These are phyloP conservation scores for Heliconius hewitsoni DNA, from an alignment of 1,140 invertebrate genomes.

Conservation along the genomic window DNA sequence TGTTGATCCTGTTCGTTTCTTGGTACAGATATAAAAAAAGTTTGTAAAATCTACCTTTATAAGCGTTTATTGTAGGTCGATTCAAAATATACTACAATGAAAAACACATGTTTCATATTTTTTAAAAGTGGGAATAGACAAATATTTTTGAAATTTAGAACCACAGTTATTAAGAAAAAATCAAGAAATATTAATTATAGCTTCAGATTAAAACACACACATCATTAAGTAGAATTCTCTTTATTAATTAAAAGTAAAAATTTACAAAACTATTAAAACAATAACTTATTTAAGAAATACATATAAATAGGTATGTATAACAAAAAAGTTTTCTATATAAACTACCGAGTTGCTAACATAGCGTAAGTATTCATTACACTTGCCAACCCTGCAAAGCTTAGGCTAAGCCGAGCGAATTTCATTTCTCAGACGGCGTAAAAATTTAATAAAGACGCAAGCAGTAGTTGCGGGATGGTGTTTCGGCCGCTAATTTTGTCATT, in stretches of 20 bases:
- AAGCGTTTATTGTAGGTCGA: neutral
- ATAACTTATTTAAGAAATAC: neutral
- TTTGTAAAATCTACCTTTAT: too few relatives aligned
- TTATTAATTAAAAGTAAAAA: neutral
- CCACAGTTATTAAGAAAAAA: neutral
- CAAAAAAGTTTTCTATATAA: neutral
- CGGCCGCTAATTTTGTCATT: constrained; percentile 22
- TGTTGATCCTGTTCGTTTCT: neutral
- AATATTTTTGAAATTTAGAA: too few relatives aligned
- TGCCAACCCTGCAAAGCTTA: constrained; percentile 52
- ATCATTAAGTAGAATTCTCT: neutral
- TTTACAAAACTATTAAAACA: neutral
- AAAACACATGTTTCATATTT: neutral
- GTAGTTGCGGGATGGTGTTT: constrained; percentile 24
- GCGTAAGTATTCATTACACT: constrained; percentile 36
- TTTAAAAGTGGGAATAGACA: neutral
- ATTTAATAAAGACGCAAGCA: constrained; percentile 46
- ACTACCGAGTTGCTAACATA: neutral
- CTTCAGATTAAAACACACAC: neutral
- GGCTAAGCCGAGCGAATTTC: constrained; percentile 54
- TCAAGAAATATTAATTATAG: neutral
- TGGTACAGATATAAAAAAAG: neutral
- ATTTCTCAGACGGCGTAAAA: constrained; percentile 45
- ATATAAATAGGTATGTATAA: too few relatives aligned
- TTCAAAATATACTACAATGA: neutral